phyloP scores from a whole-genome alignment of 2,113 vertebrate genomes.

The Mormyrus iriodes region DNA sequence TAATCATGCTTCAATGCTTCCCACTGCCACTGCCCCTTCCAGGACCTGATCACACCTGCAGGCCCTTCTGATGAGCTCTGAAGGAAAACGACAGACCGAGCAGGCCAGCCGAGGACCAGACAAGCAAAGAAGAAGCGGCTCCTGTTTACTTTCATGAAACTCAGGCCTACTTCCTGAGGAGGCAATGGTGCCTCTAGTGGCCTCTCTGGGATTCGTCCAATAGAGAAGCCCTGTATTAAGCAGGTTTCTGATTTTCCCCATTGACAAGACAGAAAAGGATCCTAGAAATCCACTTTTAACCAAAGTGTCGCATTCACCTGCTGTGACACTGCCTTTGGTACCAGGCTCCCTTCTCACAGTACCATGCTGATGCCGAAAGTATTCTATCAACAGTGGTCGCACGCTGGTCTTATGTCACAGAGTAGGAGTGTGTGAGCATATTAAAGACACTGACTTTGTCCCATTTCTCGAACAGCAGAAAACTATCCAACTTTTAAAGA shows the following conservation, averaged over 20 bases:
- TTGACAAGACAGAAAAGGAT: neutral
- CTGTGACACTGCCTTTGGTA: neutral
- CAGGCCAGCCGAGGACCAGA: neutral
- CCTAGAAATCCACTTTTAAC: neutral
- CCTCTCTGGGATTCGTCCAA: neutral
- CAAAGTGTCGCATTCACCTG: neutral
- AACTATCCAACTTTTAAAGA: too few relatives aligned
- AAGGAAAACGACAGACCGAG: neutral
- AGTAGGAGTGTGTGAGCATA: too few relatives aligned
- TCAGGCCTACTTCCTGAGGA: neutral
- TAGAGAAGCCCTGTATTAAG: neutral
- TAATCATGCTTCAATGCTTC: neutral
- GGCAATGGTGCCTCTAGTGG: neutral
- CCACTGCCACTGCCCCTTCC: neutral
- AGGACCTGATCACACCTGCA: neutral
- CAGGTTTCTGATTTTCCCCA: neutral
- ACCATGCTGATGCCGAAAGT: too few relatives aligned
- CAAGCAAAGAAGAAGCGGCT: neutral
- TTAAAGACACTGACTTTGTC: too few relatives aligned
- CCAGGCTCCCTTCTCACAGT: too few relatives aligned
- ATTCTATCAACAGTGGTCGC: too few relatives aligned
- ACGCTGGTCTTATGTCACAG: too few relatives aligned
- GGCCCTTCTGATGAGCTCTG: neutral
- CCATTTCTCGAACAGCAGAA: too few relatives aligned
- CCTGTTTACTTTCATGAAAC: neutral